Evolutionary conservation across 1,140 invertebrate genomes (phyloP).

Genomic region (Habropoda laboriosa): DNA sequence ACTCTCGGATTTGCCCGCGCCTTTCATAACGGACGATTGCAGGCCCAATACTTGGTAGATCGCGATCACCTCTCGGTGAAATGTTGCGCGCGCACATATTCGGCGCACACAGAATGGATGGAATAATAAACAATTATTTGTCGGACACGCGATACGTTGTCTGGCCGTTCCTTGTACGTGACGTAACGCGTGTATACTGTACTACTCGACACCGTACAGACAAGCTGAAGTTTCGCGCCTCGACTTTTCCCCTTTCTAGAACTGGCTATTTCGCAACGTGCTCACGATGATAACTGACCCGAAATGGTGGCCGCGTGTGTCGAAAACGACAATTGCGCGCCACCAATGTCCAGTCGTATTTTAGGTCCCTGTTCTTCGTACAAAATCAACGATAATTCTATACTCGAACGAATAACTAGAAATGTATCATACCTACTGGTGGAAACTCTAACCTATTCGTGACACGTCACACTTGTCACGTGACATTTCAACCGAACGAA

Average conservation of each 20-base stretch:
- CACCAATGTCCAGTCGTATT: too few relatives aligned
- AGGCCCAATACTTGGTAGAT: conserved; percentile 32
- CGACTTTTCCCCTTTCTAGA: conserved; percentile 42
- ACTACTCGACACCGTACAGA: conserved; percentile 37
- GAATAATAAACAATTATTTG: conserved; percentile 65
- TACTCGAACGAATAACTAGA: too few relatives aligned
- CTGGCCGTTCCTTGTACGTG: conserved; percentile 30
- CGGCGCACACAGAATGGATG: conserved; percentile 17
- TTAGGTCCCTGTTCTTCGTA: too few relatives aligned
- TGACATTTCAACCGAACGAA: not conserved
- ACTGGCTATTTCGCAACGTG: conserved; percentile 18
- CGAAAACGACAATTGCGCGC: not conserved
- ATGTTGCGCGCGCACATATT: conserved; percentile 10
- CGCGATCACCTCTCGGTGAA: conserved; percentile 41
- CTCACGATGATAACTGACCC: not conserved
- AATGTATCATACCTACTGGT: too few relatives aligned
- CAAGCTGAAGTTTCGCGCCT: conserved; percentile 24
- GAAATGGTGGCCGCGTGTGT: not conserved
- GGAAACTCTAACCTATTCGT: too few relatives aligned
- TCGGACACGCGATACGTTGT: conserved; percentile 60
- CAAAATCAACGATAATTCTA: not conserved
- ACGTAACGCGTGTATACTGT: conserved; percentile 46
- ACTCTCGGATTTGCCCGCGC: conserved; percentile 32
- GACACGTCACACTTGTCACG: too few relatives aligned
- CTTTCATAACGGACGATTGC: conserved; percentile 50